These are phyloP conservation scores for Maniola jurtina DNA, from an alignment of 1,140 invertebrate species.

Conservation along the genomic window DNA sequence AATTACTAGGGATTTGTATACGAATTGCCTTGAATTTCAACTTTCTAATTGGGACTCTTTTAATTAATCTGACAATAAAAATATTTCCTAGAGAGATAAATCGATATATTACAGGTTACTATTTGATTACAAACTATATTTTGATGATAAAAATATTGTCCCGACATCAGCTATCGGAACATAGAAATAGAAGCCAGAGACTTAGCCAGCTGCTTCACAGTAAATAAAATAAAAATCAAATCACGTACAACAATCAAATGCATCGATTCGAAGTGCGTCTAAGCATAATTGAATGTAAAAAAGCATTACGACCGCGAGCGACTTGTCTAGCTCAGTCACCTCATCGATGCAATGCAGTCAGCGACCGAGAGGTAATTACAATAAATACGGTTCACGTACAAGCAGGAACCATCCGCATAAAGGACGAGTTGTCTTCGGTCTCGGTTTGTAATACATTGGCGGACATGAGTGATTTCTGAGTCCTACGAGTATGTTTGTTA, in stretches of 20 bases:
- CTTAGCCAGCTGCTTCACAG: neutral
- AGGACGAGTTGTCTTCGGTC: conserved; percentile 19
- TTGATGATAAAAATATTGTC: too few species aligned
- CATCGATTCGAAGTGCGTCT: neutral
- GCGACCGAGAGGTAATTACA: conserved; percentile 56
- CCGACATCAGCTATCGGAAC: too few species aligned
- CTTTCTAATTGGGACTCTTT: too few species aligned
- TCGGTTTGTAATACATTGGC: neutral
- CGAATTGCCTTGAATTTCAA: too few species aligned
- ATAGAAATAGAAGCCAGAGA: neutral
- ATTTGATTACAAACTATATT: too few species aligned
- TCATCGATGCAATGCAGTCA: conserved; percentile 31
- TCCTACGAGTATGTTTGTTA: too few species aligned
- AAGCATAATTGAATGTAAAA: conserved; percentile 23
- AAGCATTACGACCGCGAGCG: conserved; percentile 15
- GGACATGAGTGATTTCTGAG: neutral
- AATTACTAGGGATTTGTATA: too few species aligned
- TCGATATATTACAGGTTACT: too few species aligned
- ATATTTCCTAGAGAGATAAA: too few species aligned
- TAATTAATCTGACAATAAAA: too few species aligned
- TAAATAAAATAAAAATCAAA: neutral
- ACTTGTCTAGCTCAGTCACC: conserved; percentile 28
- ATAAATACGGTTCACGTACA: conserved; percentile 61
- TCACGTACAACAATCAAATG: conserved; percentile 6
- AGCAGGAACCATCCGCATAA: conserved; percentile 46